These are phyloP conservation scores for Conops quadrifasciatus DNA, from an alignment of 2,888 invertebrate genomes.

Conservation along the genomic window DNA sequence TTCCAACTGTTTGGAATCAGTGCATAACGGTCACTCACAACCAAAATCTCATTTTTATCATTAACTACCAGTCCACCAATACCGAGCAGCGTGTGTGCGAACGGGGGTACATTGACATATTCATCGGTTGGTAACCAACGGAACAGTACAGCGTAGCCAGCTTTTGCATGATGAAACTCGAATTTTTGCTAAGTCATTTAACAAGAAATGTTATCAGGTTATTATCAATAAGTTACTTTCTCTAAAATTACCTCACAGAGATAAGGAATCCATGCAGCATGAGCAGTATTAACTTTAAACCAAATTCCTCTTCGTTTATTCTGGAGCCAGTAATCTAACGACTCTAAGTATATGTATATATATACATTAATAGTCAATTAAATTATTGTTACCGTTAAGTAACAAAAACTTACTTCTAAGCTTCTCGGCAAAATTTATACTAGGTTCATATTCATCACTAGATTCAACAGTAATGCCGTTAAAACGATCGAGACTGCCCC, in stretches of 20 bases:
- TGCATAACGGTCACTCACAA: slow-evolving; percentile 76
- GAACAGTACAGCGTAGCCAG: slow-evolving; percentile 80
- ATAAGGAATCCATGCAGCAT: slow-evolving; percentile 79
- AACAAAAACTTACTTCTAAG: slow-evolving; percentile 68
- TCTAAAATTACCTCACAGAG: slow-evolving; percentile 71
- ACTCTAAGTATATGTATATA: slow-evolving; percentile 19
- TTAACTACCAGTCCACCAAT: slow-evolving; percentile 84
- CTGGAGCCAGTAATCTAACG: slow-evolving; percentile 73
- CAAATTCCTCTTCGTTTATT: slow-evolving; percentile 77
- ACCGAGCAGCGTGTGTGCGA: slow-evolving; percentile 82
- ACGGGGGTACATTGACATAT: slow-evolving; percentile 72
- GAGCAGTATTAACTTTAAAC: slow-evolving; percentile 78
- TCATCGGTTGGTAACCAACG: slow-evolving; percentile 78
- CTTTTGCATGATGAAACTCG: slow-evolving; percentile 86
- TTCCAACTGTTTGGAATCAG: slow-evolving; percentile 75
- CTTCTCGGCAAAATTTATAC: slow-evolving; percentile 66
- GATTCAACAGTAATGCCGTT: slow-evolving; percentile 80
- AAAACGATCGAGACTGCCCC: slow-evolving; percentile 71
- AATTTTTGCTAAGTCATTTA: slow-evolving; percentile 69
- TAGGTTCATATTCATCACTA: slow-evolving; percentile 67
- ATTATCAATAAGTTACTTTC: slow-evolving; percentile 24
- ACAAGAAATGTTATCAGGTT: neutral
- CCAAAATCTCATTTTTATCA: slow-evolving; percentile 78
- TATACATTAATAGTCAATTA: neutral
- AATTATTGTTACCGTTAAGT: neutral